Conservation (phyloP, 2,797 vertebrate species). For the Otus scops region DNA sequence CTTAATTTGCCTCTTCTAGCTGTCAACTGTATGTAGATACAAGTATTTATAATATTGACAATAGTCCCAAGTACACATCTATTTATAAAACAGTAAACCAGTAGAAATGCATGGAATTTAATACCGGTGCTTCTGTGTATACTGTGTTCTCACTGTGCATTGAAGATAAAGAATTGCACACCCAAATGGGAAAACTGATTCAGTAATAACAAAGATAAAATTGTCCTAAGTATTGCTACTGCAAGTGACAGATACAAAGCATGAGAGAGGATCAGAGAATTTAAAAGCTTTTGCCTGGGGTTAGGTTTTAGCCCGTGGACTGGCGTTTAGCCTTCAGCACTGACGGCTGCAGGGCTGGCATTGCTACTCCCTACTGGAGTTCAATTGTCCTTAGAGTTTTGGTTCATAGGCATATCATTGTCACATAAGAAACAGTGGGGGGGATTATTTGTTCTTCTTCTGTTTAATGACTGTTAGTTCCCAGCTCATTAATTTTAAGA, state of each 20-base stretch:
- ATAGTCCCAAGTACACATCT: not conserved
- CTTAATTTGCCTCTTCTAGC: not conserved
- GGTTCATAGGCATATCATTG: fast-evolving
- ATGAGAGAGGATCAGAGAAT: not conserved
- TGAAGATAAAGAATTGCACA: not conserved
- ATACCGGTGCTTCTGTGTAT: not conserved
- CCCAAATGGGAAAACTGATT: not conserved
- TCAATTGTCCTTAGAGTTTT: not conserved
- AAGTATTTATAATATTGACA: not conserved
- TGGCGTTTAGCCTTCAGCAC: not conserved
- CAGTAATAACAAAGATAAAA: not conserved
- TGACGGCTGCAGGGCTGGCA: not conserved
- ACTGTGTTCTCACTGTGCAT: not conserved
- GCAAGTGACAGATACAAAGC: not conserved
- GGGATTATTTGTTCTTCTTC: not conserved
- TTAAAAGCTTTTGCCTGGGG: not conserved
- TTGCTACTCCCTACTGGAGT: not conserved
- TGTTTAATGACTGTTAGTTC: not conserved
- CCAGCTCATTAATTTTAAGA: not conserved
- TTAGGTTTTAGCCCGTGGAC: not conserved
- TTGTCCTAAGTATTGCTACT: not conserved
- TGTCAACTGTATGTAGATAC: not conserved
- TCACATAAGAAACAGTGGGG: not conserved
- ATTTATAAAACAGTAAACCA: not conserved
- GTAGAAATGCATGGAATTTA: not conserved